phyloP scores from a whole-genome alignment of 2,888 invertebrate species.

The Drosophila colorata region DNA sequence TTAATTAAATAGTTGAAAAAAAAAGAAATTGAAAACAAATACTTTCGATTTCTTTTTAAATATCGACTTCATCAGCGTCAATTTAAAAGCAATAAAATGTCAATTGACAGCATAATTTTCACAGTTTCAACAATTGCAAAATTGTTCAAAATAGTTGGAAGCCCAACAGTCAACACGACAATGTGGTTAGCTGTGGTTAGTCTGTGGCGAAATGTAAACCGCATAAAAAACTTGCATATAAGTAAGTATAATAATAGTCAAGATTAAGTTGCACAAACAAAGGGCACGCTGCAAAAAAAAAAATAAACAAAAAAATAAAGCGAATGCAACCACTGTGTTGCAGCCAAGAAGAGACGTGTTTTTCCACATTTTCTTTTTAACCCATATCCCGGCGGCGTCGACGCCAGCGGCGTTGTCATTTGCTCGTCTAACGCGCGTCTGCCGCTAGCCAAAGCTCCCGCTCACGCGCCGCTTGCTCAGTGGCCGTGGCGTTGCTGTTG shows the following conservation, averaged over 20 bases:
- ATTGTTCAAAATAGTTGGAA: slow-evolving; percentile 25
- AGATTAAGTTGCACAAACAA: slow-evolving; percentile 68
- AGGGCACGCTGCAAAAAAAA: slow-evolving; percentile 16
- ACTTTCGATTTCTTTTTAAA: slow-evolving; percentile 32
- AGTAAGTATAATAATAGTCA: slow-evolving; percentile 47
- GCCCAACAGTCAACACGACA: slow-evolving; percentile 31
- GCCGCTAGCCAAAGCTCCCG: slow-evolving; percentile 70
- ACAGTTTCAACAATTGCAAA: slow-evolving; percentile 67
- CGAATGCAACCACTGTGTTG: slow-evolving; percentile 68
- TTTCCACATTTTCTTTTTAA: slow-evolving; percentile 60
- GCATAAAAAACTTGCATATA: slow-evolving; percentile 35
- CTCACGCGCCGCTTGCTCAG: slow-evolving; percentile 67
- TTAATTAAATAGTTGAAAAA: slow-evolving; percentile 19
- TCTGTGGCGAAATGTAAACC: slow-evolving; percentile 54
- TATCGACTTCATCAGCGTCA: slow-evolving; percentile 39
- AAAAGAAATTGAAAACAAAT: slow-evolving; percentile 5
- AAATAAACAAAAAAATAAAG: background rate
- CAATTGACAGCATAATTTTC: slow-evolving; percentile 71
- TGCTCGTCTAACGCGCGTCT: slow-evolving; percentile 65
- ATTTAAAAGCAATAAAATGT: slow-evolving; percentile 77
- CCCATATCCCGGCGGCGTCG: slow-evolving; percentile 58
- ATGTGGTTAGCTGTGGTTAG: slow-evolving; percentile 30
- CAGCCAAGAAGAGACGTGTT: slow-evolving; percentile 29
- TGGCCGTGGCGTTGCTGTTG: slow-evolving; percentile 14
- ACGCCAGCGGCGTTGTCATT: slow-evolving; percentile 53